Evolutionary conservation across 2,113 vertebrate genomes (phyloP), one percentile per base, ranked within the genome.

Genomic region (Pollachius pollachius): DNA sequence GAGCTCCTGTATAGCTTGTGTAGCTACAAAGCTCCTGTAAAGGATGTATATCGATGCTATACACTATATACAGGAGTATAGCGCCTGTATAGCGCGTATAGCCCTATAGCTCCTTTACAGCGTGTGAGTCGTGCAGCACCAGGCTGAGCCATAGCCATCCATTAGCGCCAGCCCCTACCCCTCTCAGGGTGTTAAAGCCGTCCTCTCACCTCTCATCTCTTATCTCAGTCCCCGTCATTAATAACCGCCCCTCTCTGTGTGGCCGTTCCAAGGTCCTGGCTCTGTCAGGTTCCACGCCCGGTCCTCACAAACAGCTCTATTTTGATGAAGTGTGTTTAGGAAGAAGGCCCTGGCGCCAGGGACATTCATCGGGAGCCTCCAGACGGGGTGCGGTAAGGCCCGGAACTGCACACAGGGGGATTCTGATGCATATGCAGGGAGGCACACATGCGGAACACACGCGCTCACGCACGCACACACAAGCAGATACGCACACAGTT

Each of bases 201-300:
- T 68, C 64, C 73, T 58, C 64, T 65, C 58, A 63, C 48, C n/a
- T n/a, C n/a, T 72, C 74, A 73, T 82, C 64, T 72, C 75, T 82
- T 80, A 74, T 73, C 72, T 37, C 52, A 62, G 67, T 5, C 30
- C 63, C 58, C 52, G 7, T 78, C 84, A 82, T 76, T 80, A 79
- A 84, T 85, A 82, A 74, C 68, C 6, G 37, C 57, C 18, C 18
- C 30, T 60, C 52, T 64, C 82, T 82, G 79, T 75, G 67, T 34
- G 72, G 76, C 74, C 74, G n/a, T n/a, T n/a, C 34, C n/a, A 67
- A 72, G 57, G 72, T 67, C 27, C 60, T 12, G 64, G 69, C 81
- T 87, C 67, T 59, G 78, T 82, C 79, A 81, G 73, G 78, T 76
- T 75, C 81, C 74, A n/a, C 30, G 30, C 37, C 17, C 65, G 30